Conservation (phyloP, 2,888 invertebrate genomes). For the Amblyjoppa proteus region DNA sequence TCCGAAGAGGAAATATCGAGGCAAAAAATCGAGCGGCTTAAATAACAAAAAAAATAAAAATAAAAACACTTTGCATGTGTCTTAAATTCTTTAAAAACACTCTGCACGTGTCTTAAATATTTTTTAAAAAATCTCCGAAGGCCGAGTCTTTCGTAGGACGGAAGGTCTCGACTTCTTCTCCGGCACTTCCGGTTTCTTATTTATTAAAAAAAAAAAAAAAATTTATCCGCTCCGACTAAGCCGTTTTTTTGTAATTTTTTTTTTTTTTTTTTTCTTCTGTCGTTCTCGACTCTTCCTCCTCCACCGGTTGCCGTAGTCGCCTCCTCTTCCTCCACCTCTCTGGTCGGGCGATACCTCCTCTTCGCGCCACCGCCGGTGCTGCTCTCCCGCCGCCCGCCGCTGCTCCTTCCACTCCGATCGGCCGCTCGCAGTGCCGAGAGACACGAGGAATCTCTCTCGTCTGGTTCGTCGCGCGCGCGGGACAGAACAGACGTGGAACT, state of each 20-base stretch:
- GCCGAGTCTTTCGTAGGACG: conserved; percentile 2
- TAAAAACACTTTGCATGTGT: not conserved
- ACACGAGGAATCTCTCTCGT: conserved; percentile 66
- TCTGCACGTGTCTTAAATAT: not conserved
- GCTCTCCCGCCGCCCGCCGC: conserved; percentile 43
- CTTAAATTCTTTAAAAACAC: not conserved
- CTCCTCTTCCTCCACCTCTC: conserved; percentile 54
- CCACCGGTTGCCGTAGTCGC: conserved; percentile 36
- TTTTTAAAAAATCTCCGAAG: not conserved
- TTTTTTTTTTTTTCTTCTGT: conserved; percentile 3
- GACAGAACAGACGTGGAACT: conserved; percentile 20
- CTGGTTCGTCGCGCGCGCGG: conserved; percentile 52
- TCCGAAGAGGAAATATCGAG: too few species aligned
- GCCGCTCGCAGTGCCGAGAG: conserved; percentile 70
- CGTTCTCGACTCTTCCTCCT: conserved; percentile 45
- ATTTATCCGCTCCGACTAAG: not conserved
- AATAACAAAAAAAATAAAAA: too few species aligned
- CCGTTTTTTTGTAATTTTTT: not conserved
- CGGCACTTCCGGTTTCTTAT: conserved; percentile 4
- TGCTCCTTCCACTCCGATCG: conserved; percentile 38
- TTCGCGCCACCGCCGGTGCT: conserved; percentile 55
- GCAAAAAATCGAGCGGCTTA: not conserved
- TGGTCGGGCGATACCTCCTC: conserved; percentile 46
- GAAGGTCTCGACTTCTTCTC: conserved; percentile 8
- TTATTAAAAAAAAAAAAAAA: not conserved